Conservation (phyloP, 2,113 vertebrate species). For the Tyto alba region DNA sequence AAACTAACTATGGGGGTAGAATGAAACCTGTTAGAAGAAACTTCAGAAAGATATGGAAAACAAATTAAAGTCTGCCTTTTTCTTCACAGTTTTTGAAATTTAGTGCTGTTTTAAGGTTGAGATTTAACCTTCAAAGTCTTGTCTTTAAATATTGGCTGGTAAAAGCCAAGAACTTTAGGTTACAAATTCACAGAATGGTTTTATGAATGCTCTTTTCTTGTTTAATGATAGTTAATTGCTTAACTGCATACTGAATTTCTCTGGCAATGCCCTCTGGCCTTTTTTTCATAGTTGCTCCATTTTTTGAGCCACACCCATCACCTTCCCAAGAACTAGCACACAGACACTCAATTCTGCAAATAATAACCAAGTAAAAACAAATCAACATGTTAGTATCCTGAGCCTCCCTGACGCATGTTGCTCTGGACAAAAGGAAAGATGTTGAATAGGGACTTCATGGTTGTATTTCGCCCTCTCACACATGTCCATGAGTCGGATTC, state of each 20-base stretch:
- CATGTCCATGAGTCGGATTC: not conserved
- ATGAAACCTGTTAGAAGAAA: not conserved
- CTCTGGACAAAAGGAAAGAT: not conserved
- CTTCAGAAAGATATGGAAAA: not conserved
- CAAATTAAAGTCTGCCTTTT: not conserved
- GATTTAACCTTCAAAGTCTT: not conserved
- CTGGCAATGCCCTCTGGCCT: not conserved
- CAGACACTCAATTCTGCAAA: not conserved
- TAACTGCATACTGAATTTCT: not conserved
- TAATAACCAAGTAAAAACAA: not conserved
- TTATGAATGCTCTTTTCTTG: not conserved
- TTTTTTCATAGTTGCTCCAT: not conserved
- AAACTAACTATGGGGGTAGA: not conserved
- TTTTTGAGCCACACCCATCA: not conserved
- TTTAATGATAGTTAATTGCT: not conserved
- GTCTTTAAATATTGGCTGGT: not conserved
- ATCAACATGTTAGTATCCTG: not conserved
- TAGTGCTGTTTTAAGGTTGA: not conserved
- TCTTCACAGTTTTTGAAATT: not conserved
- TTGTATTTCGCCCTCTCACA: not conserved
- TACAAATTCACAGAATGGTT: not conserved
- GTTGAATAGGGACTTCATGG: not conserved
- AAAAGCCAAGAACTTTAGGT: not conserved
- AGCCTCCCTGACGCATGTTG: accelerated
- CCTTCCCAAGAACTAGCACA: not conserved